Conservation (phyloP, 64 coral and sea anemone genomes). For the Dendronephthya gigantea region DNA sequence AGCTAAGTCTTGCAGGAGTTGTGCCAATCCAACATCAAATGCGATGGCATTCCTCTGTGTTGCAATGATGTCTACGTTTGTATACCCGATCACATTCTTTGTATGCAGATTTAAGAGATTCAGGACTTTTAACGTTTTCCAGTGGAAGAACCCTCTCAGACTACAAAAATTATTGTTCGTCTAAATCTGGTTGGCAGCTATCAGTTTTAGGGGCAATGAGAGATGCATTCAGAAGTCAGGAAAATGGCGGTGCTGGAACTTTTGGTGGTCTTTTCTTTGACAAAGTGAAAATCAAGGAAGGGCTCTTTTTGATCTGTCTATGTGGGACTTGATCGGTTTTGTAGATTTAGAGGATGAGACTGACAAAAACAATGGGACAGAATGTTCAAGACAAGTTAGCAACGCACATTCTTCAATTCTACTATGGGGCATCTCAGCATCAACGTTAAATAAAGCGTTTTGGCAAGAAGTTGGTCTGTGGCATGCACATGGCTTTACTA, state of each 20-base stretch:
- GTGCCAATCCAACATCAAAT: not conserved
- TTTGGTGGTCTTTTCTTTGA: slow-evolving; percentile 1
- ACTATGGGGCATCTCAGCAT: not conserved
- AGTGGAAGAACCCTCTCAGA: slow-evolving; percentile 1
- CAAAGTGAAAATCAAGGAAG: slow-evolving; percentile 3
- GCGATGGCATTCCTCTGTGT: slow-evolving; percentile 4
- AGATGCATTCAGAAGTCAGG: not conserved
- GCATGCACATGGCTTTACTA: not conserved
- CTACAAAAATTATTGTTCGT: not conserved
- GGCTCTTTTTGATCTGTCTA: not conserved
- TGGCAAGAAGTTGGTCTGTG: not conserved
- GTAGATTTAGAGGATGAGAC: not conserved
- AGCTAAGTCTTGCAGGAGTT: not conserved
- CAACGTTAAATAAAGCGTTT: not conserved
- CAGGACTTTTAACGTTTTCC: not conserved
- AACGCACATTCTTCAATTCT: slow-evolving; percentile 7
- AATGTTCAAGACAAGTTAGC: not conserved
- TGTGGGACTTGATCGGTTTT: not conserved
- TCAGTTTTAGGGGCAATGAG: slow-evolving; percentile 9
- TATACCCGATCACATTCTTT: not conserved
- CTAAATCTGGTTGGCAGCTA: slow-evolving; percentile 10
- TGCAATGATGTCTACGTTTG: not conserved
- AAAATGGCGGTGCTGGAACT: not conserved
- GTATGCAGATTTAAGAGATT: not conserved
- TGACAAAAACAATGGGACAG: not conserved